Evolutionary conservation across 2,797 vertebrate species (phyloP), one percentile per base, ranked within the genome.

Genomic region (Alcedo atthis): DNA sequence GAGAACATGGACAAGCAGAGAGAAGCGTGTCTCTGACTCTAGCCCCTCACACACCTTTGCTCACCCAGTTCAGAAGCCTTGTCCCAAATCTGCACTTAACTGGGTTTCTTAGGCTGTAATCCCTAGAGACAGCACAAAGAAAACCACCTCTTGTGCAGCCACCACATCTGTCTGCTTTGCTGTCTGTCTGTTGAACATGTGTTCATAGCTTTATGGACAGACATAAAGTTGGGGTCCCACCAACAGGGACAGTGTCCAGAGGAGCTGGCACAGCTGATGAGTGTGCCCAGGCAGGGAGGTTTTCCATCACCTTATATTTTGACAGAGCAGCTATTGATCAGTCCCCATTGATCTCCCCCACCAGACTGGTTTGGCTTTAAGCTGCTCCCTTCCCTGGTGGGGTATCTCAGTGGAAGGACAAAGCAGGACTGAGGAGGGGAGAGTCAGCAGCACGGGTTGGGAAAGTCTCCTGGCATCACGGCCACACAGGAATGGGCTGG

Each of bases 71-170:
- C 4, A 10, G 58, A 73, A 75, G 43, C n/a, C 43, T 32, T 51
- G 12, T 7, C 58, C 55, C 0, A 6, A 10, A 17, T 0, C 0
- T 15, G 10, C 3, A 2, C 0, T 1, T 18, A 28, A 5, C 14
- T 8, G 24, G 8, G 16, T 6, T 6, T 59, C 63, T 58, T 24
- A 7, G 62, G 49, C 59, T 71, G 21, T 9, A 35, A 71, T 54
- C 24, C 25, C 43, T 28, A 24, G 22, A 68, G 53, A 37, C 32
- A 85, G 10, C 35, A 30, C 0, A 2, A 49, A 81, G 62, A 22
- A n/a, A 74, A 67, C 46, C 63, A 2, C 1, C 25, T 55, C 20
- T 21, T 15, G 13, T 26, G 64, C 32, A 85, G 67, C 49, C 5
- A 1, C 2, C 1, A 51, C 25, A 57, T 8, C 78, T 33, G 9